phyloP scores from a whole-genome alignment of 2,888 invertebrate species.

The Hemicrepidius hirtus region DNA sequence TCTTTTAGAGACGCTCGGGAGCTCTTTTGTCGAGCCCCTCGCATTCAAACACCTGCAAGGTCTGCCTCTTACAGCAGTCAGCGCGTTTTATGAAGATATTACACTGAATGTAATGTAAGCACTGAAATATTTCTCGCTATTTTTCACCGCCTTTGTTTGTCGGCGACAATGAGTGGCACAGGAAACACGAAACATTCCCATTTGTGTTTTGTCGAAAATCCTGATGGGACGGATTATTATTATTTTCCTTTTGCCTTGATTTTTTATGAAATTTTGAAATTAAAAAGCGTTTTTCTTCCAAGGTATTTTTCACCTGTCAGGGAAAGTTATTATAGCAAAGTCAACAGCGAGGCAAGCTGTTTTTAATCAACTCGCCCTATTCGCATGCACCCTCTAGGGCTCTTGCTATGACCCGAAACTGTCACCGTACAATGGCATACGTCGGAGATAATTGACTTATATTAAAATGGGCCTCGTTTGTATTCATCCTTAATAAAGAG shows the following conservation, averaged over 20 bases:
- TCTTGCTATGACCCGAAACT: conserved; percentile 13
- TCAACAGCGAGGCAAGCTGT: conserved; percentile 12
- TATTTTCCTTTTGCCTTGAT: conserved; percentile 15
- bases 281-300: not conserved
- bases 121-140: conserved; percentile 49
- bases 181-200: conserved; percentile 38
- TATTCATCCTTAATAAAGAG: conserved; percentile 17
- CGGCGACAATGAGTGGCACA: conserved; percentile 35
- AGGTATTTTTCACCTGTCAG: conserved; percentile 23
- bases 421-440: conserved; percentile 21
- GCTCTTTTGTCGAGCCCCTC: conserved; percentile 54
- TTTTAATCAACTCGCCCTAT: conserved; percentile 20
- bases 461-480: conserved; percentile 19
- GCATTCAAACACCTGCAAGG: conserved; percentile 57
- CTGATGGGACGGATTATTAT: conserved; percentile 36
- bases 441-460: conserved; percentile 28
- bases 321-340: conserved; percentile 12
- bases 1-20: conserved; percentile 54
- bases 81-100: conserved; percentile 54
- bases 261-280: conserved; percentile 7
- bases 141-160: conserved; percentile 48
- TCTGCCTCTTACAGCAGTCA: conserved; percentile 45
- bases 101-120: conserved; percentile 53
- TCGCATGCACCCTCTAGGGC: conserved; percentile 4
- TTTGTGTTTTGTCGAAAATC: conserved; percentile 43